These are phyloP conservation scores for Heptranchias perlo DNA, from an alignment of 2,113 vertebrate genomes.

Conservation along the genomic window DNA sequence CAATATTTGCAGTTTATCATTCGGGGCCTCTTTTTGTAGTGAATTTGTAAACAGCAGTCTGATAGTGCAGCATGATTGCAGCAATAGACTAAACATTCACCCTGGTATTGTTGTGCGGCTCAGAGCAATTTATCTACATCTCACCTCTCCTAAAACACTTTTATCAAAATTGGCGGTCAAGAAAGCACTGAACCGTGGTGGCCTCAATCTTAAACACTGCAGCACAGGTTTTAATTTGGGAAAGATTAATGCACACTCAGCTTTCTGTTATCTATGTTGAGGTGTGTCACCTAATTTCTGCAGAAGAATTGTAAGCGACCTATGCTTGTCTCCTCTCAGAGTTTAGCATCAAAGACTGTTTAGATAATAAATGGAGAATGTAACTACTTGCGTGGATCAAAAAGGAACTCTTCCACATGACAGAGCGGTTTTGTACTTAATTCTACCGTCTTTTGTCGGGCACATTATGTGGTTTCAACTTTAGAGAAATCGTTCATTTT, in stretches of 20 bases:
- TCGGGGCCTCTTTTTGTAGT: conserved; percentile 50
- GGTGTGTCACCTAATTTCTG: conserved; percentile 81
- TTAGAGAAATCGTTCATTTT: background rate
- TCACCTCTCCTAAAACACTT: conserved; percentile 89
- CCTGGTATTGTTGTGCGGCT: conserved; percentile 55
- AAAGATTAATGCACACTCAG: conserved; percentile 91
- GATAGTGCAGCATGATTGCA: conserved; percentile 50
- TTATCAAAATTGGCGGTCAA: conserved; percentile 96
- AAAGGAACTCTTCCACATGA: background rate
- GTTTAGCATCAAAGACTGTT: conserved; percentile 40
- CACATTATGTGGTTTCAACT: background rate
- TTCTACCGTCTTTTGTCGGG: background rate
- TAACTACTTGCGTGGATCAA: conserved; percentile 27
- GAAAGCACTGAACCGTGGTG: conserved; percentile 70
- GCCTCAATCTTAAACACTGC: conserved; percentile 85
- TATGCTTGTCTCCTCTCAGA: conserved; percentile 60
- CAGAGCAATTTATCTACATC: conserved; percentile 90
- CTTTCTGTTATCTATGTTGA: conserved; percentile 75
- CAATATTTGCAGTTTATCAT: conserved; percentile 55
- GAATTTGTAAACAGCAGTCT: conserved; percentile 56
- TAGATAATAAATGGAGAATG: conserved; percentile 34
- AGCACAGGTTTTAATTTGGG: conserved; percentile 96
- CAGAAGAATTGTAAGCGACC: conserved; percentile 60
- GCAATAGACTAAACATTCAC: conserved; percentile 54
- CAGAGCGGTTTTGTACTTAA: background rate